Base-by-base conservation (phyloP, 2,888 invertebrate genomes). In the Chymomyza procnemis region DNA sequence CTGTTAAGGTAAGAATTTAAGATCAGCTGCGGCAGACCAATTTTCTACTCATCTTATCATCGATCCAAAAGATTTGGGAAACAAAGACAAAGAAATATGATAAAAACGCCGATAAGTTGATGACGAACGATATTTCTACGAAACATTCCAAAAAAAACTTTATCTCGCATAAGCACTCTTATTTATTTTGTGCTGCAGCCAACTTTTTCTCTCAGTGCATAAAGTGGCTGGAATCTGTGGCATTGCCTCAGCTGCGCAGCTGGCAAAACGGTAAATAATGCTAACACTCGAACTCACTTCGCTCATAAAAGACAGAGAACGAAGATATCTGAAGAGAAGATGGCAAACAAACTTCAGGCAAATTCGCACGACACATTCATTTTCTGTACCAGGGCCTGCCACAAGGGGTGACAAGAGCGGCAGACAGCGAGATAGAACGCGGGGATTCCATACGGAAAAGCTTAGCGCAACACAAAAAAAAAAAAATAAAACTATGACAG, bases 251-350 rank as follows among this genome's bases (percentile, higher is more conserved):
- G 34, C 16, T 50, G 50, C 70, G 41, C 57, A 58, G 50, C 50
- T 50, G 30, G 57, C 50, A 65, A 80, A 84, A 84, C 81, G 84
- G 81, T 81, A 84, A 80, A 84, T 81, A 81, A 81, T 81, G 81
- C 81, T 79, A 79, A 72, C 50, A 12, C 34, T 41, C 3, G 3
- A 41, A 41, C 9, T 41, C 12, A 9, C 12, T 41, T 41, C 12
- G 3, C 12, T 41, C 12, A 12, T 41, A 41, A 41, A 12, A 9
- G 34, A 41, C 12, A 41, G 6, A 26, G 22, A 22, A 22, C n/a
- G 22, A 26, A 26, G 26, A 26, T 26, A 26, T n/a, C n/a, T n/a
- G n/a, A 4, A 26, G 8, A 4, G 26, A 26, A 26, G 26, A 26
- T 26, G 26, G 26, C 26, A 26, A 26, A 26, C 26, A 26, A 26